These are phyloP conservation scores for Anas bahamensis DNA, from an alignment of 2,797 vertebrate genomes.

Conservation along the genomic window DNA sequence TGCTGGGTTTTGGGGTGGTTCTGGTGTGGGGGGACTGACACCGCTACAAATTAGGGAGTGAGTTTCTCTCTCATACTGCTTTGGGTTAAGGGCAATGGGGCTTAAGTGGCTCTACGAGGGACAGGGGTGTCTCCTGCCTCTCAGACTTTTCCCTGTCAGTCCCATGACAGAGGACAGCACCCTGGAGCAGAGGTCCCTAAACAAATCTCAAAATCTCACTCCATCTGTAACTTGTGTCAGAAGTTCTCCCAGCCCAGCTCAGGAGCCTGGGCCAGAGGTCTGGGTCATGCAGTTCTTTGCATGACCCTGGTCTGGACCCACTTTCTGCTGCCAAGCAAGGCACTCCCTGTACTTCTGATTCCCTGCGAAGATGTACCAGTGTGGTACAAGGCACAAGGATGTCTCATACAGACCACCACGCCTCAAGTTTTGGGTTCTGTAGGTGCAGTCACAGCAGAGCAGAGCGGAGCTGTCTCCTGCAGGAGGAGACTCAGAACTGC, in stretches of 20 bases:
- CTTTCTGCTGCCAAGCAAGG: not conserved
- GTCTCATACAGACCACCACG: not conserved
- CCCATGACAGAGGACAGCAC: too few species aligned
- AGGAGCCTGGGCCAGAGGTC: not conserved
- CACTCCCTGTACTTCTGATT: not conserved
- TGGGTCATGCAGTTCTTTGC: not conserved
- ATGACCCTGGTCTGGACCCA: not conserved
- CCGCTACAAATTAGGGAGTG: fast-evolving
- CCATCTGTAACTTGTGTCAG: not conserved
- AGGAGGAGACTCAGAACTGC: not conserved
- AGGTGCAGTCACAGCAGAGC: not conserved
- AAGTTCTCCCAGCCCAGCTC: not conserved
- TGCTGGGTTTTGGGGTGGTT: not conserved
- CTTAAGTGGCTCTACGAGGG: not conserved
- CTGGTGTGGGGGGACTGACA: not conserved
- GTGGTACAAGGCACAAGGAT: fast-evolving
- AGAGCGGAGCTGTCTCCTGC: not conserved
- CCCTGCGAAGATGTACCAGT: not conserved
- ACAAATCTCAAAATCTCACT: not conserved
- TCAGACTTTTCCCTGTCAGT: not conserved
- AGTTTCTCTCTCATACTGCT: not conserved
- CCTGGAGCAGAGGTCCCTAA: not conserved
- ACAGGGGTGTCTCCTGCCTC: not conserved
- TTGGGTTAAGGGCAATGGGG: not conserved
- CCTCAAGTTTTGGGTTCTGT: not conserved